Evolutionary conservation across 2,888 invertebrate species (phyloP).

Genomic region (Rosalia funebris): DNA sequence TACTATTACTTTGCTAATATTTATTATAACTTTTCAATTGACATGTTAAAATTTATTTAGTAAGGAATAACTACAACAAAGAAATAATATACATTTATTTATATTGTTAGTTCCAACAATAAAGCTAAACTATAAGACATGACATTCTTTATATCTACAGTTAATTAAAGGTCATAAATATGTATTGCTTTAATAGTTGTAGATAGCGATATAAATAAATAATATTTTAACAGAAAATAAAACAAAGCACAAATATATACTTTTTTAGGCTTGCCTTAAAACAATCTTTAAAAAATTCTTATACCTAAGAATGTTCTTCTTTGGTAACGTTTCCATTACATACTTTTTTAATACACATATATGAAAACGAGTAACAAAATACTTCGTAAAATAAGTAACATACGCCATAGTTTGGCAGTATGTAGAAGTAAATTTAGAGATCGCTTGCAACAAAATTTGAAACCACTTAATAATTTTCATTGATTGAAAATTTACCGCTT

Average conservation of each 20-base stretch:
- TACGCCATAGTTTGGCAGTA: background rate
- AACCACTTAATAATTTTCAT: no score
- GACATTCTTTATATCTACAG: background rate
- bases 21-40: conserved; percentile 50
- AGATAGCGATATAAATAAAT: background rate
- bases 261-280: no score
- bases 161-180: conserved; percentile 1
- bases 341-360: no score
- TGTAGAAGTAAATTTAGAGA: background rate
- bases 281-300: no score
- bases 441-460: conserved; percentile 8
- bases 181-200: conserved; percentile 3
- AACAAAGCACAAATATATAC: no score
- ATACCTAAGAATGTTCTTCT: no score
- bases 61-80: conserved; percentile 34
- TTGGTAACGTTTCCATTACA: no score
- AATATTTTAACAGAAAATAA: no score
- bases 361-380: no score
- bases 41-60: conserved; percentile 37
- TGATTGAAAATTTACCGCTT: no score
- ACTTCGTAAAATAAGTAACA: no score
- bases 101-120: conserved; percentile 29
- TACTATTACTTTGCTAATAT: conserved; percentile 33
- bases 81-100: conserved; percentile 34
- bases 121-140: conserved; percentile 21